phyloP scores from a whole-genome alignment of 2,113 vertebrate genomes.

The Phylloscopus whistleri region DNA sequence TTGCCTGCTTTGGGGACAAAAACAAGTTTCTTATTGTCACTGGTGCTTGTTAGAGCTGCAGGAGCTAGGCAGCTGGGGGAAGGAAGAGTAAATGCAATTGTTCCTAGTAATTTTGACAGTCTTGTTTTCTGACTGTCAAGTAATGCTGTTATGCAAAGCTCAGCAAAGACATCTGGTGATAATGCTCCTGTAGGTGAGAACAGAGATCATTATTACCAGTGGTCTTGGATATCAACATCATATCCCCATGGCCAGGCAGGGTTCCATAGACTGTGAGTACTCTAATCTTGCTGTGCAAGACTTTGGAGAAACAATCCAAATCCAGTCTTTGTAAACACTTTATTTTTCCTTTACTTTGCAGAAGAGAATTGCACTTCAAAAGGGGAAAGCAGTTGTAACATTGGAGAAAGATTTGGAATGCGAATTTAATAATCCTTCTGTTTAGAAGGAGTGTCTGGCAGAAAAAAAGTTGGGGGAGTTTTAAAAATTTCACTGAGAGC shows the following conservation, averaged over 20 bases:
- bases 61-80: neutral
- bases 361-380: neutral
- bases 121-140: neutral
- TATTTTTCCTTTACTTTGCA: neutral
- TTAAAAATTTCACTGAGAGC: neutral
- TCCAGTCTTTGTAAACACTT: neutral
- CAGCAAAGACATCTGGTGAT: neutral
- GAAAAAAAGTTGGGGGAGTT: neutral
- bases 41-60: neutral
- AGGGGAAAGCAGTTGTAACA: neutral
- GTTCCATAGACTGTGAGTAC: neutral
- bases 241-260: neutral
- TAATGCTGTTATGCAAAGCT: neutral
- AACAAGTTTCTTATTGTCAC: neutral
- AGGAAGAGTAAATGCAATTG: neutral
- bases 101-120: neutral
- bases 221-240: neutral
- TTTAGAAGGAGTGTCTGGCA: slow-evolving; percentile 8
- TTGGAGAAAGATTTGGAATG: neutral
- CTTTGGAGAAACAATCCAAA: neutral
- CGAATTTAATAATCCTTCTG: slow-evolving; percentile 16
- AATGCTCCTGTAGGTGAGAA: neutral
- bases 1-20: neutral
- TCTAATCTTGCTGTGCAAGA: neutral
- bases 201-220: neutral